Evolutionary conservation across 2,888 invertebrate species (phyloP).

Genomic region (Polylopha cassiicola): DNA sequence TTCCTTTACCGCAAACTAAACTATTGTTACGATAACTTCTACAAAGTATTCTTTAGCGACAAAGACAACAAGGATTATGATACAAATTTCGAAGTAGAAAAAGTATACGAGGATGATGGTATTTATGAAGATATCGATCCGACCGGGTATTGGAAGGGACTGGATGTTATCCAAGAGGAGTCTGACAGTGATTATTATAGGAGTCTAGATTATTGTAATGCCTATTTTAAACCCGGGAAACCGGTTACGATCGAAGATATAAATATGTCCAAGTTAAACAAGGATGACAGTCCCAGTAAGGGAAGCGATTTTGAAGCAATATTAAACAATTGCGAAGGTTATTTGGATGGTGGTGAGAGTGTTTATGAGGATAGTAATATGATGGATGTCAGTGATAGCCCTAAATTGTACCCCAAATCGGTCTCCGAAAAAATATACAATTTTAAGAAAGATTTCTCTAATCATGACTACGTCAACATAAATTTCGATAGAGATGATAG

Average conservation of each 20-base stretch:
- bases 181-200: slow-evolving; percentile 71
- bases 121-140: slow-evolving; percentile 62
- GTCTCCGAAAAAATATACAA: slow-evolving; percentile 61
- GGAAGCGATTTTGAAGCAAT: slow-evolving; percentile 42
- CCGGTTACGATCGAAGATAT: slow-evolving; percentile 34
- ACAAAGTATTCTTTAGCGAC: slow-evolving; percentile 62
- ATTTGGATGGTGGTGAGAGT: slow-evolving; percentile 21
- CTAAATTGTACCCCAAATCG: slow-evolving; percentile 54
- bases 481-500: slow-evolving; percentile 36
- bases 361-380: background rate
- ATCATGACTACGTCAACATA: slow-evolving; percentile 61
- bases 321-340: slow-evolving; percentile 45
- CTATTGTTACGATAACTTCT: slow-evolving; percentile 71
- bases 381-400: slow-evolving; percentile 26
- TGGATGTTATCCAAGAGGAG: slow-evolving; percentile 70
- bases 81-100: slow-evolving; percentile 43
- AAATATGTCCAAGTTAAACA: slow-evolving; percentile 27
- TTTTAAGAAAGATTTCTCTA: slow-evolving; percentile 65
- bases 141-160: slow-evolving; percentile 45
- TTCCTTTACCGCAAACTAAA: slow-evolving; percentile 66
- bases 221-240: slow-evolving; percentile 33
- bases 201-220: slow-evolving; percentile 62
- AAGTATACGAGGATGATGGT: slow-evolving; percentile 55
- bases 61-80: slow-evolving; percentile 46
- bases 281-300: slow-evolving; percentile 25